A percentile compares a stretch with the other conserved stretches of the same genome.
These are phyloP conservation scores for Lycocerus yunnanus DNA, from an alignment of 2,888 invertebrate genomes.

Conservation along the genomic window DNA sequence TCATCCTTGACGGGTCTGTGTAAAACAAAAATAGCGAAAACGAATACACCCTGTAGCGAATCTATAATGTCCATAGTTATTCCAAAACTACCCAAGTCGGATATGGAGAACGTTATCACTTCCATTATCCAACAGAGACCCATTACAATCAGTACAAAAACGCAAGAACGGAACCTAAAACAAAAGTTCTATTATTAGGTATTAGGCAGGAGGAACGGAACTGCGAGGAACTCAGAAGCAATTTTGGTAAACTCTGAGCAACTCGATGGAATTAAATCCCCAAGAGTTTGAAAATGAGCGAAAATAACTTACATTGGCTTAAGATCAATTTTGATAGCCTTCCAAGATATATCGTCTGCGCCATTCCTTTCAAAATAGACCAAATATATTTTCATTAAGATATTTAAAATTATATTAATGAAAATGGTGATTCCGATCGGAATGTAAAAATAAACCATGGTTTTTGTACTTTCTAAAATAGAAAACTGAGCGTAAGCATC, in stretches of 20 bases:
- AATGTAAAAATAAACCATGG: conserved; percentile 33
- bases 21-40: conserved; percentile 53
- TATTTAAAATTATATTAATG: conserved; percentile 19
- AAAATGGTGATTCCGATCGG: conserved; percentile 31
- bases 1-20: conserved; percentile 40
- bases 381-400: conserved; percentile 25
- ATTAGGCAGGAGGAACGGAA: too few species aligned
- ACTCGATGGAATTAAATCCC: too few species aligned
- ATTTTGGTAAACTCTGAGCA: too few species aligned
- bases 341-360: conserved; percentile 19
- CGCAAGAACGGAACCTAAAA: conserved; percentile 49
- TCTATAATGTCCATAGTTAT: conserved; percentile 50
- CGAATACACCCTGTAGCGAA: conserved; percentile 50
- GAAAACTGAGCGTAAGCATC: background rate
- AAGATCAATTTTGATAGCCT: conserved; percentile 15
- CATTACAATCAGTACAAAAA: conserved; percentile 53
- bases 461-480: conserved; percentile 32
- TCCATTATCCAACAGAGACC: conserved; percentile 54
- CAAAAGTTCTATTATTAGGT: background rate
- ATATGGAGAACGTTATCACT: conserved; percentile 47
- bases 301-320: conserved; percentile 38
- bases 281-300: too few species aligned
- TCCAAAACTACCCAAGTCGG: conserved; percentile 38
- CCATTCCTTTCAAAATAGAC: conserved; percentile 10
- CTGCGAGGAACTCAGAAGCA: too few species aligned